A percentile compares a stretch with the other conserved stretches of the same genome.
These are phyloP conservation scores for Agrilus planipennis DNA, from an alignment of 1,140 invertebrate species.

Conservation along the genomic window DNA sequence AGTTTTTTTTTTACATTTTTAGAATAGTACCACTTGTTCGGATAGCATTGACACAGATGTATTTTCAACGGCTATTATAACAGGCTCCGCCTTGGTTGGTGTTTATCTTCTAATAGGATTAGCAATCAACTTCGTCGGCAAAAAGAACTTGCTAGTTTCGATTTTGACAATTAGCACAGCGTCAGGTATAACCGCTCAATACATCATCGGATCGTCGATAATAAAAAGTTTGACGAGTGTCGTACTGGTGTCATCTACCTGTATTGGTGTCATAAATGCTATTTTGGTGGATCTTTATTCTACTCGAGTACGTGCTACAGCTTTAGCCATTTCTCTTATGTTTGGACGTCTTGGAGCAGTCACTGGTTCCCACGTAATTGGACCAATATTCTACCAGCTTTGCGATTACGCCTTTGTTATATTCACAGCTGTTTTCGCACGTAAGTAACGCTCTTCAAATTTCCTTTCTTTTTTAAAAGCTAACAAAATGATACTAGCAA, in stretches of 20 bases:
- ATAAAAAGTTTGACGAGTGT: constrained; percentile 22
- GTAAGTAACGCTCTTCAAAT: constrained; percentile 25
- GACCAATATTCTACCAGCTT: constrained; percentile 36
- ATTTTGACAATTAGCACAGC: constrained; percentile 13
- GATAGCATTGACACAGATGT: constrained; percentile 31
- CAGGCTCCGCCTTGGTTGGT: constrained; percentile 36
- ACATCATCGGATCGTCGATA: constrained; percentile 14
- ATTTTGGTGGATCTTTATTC: constrained; percentile 30
- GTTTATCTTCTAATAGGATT: constrained; percentile 38
- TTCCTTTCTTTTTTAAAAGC: no score
- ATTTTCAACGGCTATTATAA: constrained; percentile 38
- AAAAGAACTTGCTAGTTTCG: constrained; percentile 24
- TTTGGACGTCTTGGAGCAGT: constrained; percentile 40
- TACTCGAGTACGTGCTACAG: constrained; percentile 39
- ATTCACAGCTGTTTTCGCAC: constrained; percentile 34
- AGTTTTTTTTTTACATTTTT: neutral
- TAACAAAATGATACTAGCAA: no score
- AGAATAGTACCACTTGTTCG: neutral
- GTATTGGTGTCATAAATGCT: constrained; percentile 29
- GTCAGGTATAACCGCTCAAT: constrained; percentile 18
- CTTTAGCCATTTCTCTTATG: constrained; percentile 44
- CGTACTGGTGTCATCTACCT: constrained; percentile 22
- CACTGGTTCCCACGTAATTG: constrained; percentile 37
- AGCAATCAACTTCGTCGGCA: constrained; percentile 38
- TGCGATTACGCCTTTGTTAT: constrained; percentile 37